Percentiles rank a stretch among this genome's conserved stretches.
Conservation (phyloP, 2,113 vertebrate genomes). For the zebrafish (Danio rerio) region DNA sequence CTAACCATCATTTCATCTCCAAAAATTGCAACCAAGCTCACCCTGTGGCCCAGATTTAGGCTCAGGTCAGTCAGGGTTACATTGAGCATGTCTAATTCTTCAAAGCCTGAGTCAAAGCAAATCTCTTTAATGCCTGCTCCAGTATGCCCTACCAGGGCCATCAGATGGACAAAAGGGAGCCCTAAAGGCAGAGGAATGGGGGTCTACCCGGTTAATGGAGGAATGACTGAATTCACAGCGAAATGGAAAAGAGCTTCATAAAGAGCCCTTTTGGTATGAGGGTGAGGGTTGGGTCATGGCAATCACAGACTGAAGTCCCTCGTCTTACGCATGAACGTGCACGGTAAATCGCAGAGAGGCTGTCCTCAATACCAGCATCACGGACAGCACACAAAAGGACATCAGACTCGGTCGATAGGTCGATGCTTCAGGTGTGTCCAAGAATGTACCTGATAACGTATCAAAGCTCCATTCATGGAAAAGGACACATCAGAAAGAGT, state of each 20-base stretch:
- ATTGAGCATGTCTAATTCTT: conserved; percentile 84
- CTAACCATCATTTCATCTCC: conserved; percentile 43
- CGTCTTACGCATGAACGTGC: conserved; percentile 62
- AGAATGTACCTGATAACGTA: conserved; percentile 64
- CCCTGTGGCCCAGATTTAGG: conserved; percentile 58
- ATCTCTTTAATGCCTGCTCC: conserved; percentile 71
- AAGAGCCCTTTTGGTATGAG: conserved; percentile 50
- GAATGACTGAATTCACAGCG: conserved; percentile 56
- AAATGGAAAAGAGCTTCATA: conserved; percentile 55
- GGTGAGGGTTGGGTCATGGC: conserved; percentile 56
- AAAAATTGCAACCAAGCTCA: conserved; percentile 56
- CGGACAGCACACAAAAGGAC: conserved; percentile 24
- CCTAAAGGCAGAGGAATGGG: conserved; percentile 60
- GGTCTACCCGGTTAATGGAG: conserved; percentile 58
- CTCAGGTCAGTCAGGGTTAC: conserved; percentile 61
- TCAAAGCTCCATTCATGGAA: conserved; percentile 39
- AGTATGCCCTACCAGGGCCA: conserved; percentile 38
- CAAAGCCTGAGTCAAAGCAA: conserved; percentile 77
- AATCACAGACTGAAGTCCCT: conserved; percentile 60
- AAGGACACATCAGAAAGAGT: conserved; percentile 15
- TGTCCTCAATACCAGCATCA: conserved; percentile 55
- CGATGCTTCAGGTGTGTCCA: conserved; percentile 57
- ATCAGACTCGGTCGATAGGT: conserved; percentile 32
- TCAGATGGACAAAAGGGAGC: conserved; percentile 63
- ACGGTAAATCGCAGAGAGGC: conserved; percentile 53